Base-by-base conservation (phyloP, 1,140 invertebrate species). In the Araneus ventricosus region DNA sequence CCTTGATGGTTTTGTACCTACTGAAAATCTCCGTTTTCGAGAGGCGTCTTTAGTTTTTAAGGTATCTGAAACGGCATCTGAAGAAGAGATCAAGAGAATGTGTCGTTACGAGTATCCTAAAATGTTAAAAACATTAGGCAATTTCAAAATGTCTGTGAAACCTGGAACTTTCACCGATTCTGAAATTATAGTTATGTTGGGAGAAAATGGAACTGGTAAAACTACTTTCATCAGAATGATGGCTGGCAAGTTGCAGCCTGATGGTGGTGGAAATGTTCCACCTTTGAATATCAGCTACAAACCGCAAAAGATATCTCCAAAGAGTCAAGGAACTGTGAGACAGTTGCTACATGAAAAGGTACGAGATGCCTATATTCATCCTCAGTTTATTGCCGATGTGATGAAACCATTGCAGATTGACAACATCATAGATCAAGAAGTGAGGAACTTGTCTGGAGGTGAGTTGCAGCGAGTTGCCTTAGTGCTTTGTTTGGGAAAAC, bases 121-220 rank as follows among this genome's bases (percentile, higher is more conserved):
- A 14, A 97, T 97, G 97, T 94, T 93, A 1, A 97, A 97, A 94
- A 95, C 95, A 24, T 97, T 99, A 97, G 96, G 96, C 0, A 98
- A 97, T 84, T 99, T 99, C 95, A 95, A 97, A 85, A 96, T 99
- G 75, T 96, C 96, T 5, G 98, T 99, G 17, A 96, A 97, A 91
- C 96, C 97, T 94, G 99, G 99, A 24, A 98, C 99, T 95, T 99
- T 99, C 95, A 99, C 99, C 37, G 99, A 99, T 96, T 99, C 99
- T 5, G 99, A 99, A 96, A 99, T 99, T 95, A 97, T 99, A 95
- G 99, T 99, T 24, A 96, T 99, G 95, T 96, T 99, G 85, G 99
- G 99, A 91, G 99, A 99, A 95, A 99, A 99, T 96, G 99, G 99
- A 94, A 99, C 99, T 80, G 99, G 99, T 79, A 99, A 99, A 96